Percentiles rank a stretch among this genome's conserved stretches.
These are phyloP conservation scores for Manis crassicaudata DNA, from an alignment of 2,797 vertebrate genomes.

Conservation along the genomic window DNA sequence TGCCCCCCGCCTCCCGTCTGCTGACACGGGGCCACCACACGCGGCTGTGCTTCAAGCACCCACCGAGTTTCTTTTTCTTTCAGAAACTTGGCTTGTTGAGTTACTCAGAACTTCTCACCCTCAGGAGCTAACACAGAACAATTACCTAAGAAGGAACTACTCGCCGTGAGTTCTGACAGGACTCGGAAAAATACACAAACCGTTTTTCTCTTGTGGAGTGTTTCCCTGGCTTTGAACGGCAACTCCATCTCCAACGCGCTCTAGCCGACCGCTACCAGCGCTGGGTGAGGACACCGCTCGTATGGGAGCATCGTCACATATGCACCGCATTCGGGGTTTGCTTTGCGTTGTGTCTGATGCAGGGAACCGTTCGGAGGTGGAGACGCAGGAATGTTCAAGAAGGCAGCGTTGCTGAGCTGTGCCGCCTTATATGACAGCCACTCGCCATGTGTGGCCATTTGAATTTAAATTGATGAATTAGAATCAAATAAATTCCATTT, in stretches of 20 bases:
- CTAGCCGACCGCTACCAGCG: background rate
- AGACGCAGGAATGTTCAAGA: background rate
- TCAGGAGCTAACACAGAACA: background rate
- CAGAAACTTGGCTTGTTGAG: background rate
- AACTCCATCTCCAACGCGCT: slow-evolving; percentile 28
- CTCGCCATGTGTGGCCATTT: background rate
- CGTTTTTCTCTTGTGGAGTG: background rate
- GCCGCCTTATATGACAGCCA: background rate
- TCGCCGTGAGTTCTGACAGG: background rate
- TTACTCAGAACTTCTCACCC: background rate
- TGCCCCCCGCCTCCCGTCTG: background rate
- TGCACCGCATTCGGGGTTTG: too few relatives aligned
- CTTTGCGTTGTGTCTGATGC: background rate
- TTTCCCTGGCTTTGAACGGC: background rate
- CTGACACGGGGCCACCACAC: background rate
- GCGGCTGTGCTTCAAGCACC: background rate
- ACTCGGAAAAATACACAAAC: background rate
- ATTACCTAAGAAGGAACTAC: background rate
- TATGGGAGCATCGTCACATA: background rate
- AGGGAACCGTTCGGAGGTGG: background rate
- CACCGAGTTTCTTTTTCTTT: background rate
- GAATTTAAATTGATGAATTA: background rate
- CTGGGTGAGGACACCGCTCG: background rate
- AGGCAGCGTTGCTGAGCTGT: background rate
- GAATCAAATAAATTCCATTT: background rate